phyloP scores from a whole-genome alignment of 2,113 vertebrate genomes.

The Takifugu bimaculatus region DNA sequence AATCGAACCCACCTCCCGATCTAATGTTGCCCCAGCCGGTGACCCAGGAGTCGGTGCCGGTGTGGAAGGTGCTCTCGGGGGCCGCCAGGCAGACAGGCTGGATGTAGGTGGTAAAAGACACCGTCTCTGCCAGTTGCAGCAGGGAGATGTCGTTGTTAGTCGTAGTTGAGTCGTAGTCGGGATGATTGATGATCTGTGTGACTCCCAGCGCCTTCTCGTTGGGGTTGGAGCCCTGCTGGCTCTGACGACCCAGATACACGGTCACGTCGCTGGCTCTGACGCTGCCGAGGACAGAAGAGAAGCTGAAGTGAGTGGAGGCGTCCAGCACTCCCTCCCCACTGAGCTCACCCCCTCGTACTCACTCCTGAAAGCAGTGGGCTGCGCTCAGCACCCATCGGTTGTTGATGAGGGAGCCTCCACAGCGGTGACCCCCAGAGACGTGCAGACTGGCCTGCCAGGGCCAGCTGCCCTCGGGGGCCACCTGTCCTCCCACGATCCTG shows the following conservation, averaged over 20 bases:
- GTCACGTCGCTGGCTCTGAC: fast-evolving
- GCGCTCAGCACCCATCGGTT: conserved; percentile 72
- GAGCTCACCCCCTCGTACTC: background rate
- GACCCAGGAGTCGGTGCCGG: conserved; percentile 65
- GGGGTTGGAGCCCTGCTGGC: conserved; percentile 1
- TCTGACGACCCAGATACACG: conserved; percentile 43
- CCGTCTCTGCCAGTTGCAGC: conserved; percentile 49
- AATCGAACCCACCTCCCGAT: conserved; percentile 59
- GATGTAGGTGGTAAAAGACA: conserved; percentile 63
- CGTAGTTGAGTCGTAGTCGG: conserved; percentile 17
- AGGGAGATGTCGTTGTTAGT: conserved; percentile 73
- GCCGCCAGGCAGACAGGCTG: conserved; percentile 75
- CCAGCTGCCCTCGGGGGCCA: conserved; percentile 54
- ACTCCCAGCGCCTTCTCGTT: conserved; percentile 6
- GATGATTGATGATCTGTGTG: conserved; percentile 45
- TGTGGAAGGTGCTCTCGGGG: conserved; percentile 60
- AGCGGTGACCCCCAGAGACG: conserved; percentile 20
- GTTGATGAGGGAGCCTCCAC: conserved; percentile 75
- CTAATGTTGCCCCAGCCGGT: conserved; percentile 78
- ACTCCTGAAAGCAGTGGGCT: conserved; percentile 63
- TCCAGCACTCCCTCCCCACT: too few relatives aligned
- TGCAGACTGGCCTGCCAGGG: conserved; percentile 76
- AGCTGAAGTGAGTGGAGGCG: background rate
- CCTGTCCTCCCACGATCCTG: conserved; percentile 71
- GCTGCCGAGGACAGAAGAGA: background rate